phyloP scores from a whole-genome alignment of 2,888 invertebrate species.

The Linnaemya tessellans region DNA sequence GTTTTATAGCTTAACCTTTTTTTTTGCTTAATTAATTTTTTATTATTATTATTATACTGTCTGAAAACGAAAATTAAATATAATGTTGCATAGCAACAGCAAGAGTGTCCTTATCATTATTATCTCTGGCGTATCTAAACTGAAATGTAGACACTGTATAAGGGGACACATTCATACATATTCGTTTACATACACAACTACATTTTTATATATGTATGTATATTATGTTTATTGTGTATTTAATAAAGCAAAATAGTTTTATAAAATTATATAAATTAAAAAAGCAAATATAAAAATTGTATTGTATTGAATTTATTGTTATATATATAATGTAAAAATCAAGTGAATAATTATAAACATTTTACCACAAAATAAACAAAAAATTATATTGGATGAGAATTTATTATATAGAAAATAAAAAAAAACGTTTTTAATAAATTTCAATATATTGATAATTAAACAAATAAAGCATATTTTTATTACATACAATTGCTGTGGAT shows the following conservation, averaged over 20 bases:
- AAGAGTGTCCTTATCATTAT: no score
- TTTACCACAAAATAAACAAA: conserved; percentile 8
- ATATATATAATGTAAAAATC: conserved; percentile 13
- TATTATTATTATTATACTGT: no score
- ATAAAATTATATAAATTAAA: not conserved
- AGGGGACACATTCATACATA: not conserved
- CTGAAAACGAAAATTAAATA: no score
- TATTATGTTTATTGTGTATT: not conserved
- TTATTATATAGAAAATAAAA: conserved; percentile 36
- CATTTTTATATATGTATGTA: not conserved
- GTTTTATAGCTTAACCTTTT: no score
- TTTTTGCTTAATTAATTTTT: no score
- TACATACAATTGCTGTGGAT: no score
- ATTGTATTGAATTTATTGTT: conserved; percentile 54
- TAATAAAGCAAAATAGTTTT: not conserved
- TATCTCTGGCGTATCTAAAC: no score
- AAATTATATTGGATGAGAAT: conserved; percentile 23
- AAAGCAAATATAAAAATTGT: not conserved
- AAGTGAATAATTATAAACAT: conserved; percentile 22
- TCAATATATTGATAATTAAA: conserved; percentile 38
- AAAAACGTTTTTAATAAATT: conserved; percentile 45
- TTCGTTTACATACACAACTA: not conserved
- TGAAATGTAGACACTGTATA: no score
- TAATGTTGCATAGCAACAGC: no score
- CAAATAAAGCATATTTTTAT: not conserved